Evolutionary conservation across 2,113 vertebrate genomes (phyloP).

Genomic region (Gobius niger): DNA sequence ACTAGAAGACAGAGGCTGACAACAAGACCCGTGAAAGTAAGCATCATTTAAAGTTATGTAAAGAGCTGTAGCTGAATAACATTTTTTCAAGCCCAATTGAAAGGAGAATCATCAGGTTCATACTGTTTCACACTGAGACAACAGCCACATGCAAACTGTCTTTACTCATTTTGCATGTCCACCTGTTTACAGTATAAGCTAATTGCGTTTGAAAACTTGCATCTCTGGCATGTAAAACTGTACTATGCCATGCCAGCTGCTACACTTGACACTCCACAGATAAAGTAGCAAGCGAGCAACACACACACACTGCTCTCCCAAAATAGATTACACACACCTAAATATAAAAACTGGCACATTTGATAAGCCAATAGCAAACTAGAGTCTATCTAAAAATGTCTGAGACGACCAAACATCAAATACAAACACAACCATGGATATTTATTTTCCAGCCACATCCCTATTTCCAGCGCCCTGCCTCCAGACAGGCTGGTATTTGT

Average conservation of each 20-base stretch:
- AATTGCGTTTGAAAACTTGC: constrained; percentile 8
- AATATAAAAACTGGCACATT: constrained; percentile 49
- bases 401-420: constrained; percentile 64
- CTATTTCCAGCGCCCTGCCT: constrained; percentile 60
- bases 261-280: constrained; percentile 31
- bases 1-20: no score
- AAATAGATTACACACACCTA: constrained; percentile 51
- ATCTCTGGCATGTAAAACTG: neutral
- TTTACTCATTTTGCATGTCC: neutral
- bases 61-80: no score
- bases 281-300: constrained; percentile 26
- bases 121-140: no score
- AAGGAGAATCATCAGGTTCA: no score
- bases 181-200: neutral
- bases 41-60: no score
- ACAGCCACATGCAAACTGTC: neutral
- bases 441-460: constrained; percentile 70
- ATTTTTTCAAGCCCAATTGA: no score
- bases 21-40: no score
- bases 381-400: constrained; percentile 59
- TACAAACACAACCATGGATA: constrained; percentile 63
- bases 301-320: constrained; percentile 43
- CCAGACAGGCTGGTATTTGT: constrained; percentile 77
- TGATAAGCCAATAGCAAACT: constrained; percentile 47
- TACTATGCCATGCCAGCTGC: constrained; percentile 24